Percentiles rank a stretch among this genome's conserved stretches.
Evolutionary conservation across 2,113 vertebrate species (phyloP).

Genomic region (Gila orcuttii): DNA sequence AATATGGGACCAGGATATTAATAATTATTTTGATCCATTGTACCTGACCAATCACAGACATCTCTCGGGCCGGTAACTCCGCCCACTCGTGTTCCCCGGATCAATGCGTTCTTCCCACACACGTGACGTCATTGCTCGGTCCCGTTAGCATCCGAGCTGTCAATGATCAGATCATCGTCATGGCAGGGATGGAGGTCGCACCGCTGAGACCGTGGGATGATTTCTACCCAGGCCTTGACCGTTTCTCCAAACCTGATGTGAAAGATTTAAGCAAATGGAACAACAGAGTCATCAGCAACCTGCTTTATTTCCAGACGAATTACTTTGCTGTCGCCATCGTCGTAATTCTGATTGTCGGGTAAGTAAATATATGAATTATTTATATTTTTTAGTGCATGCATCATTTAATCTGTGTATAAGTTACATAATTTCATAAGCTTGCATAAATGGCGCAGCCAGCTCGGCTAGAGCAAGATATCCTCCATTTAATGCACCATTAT

Average conservation of each 20-base stretch:
- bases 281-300: conserved; percentile 93
- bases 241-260: conserved; percentile 86
- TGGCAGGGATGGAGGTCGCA: conserved; percentile 85
- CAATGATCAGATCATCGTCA: conserved; percentile 37
- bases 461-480: not conserved
- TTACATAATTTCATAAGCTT: no score
- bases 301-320: conserved; percentile 96
- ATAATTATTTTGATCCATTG: not conserved
- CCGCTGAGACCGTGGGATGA: conserved; percentile 89
- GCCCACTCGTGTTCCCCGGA: not conserved
- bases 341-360: conserved; percentile 91
- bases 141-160: not conserved
- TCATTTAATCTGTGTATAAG: not conserved
- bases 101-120: no score
- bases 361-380: conserved; percentile 62
- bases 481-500: not conserved
- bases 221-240: conserved; percentile 86
- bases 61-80: not conserved
- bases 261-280: conserved; percentile 92
- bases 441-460: not conserved
- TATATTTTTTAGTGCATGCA: not conserved
- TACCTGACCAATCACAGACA: not conserved
- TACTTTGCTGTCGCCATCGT: conserved; percentile 83
- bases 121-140: not conserved
- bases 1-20: not conserved